A percentile compares a stretch with the other conserved stretches of the same genome.
Evolutionary conservation across 2,888 invertebrate genomes (phyloP).

Genomic region (Tenthredo mesomela): DNA sequence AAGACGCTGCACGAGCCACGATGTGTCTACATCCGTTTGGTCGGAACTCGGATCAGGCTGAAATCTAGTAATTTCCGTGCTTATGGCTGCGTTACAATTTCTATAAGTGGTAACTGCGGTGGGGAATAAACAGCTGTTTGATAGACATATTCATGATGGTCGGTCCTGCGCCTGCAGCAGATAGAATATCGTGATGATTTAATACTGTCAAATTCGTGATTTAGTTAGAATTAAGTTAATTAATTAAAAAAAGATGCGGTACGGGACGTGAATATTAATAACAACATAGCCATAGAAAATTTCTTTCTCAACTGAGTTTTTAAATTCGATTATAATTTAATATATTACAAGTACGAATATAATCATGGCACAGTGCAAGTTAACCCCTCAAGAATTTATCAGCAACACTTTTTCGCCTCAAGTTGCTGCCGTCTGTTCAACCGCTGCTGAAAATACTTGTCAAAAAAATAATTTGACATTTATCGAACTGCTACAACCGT

Average conservation of each 20-base stretch:
- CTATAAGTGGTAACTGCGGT: neutral
- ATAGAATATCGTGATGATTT: conserved; percentile 26
- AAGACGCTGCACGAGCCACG: neutral
- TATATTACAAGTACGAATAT: neutral
- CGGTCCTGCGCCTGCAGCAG: conserved; percentile 29
- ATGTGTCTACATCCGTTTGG: conserved; percentile 25
- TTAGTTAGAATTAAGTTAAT: conserved; percentile 45
- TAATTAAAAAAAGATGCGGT: conserved; percentile 9
- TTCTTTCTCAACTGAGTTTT: neutral
- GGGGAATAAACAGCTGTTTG: conserved; percentile 48
- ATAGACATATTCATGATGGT: conserved; percentile 43
- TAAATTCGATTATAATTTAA: neutral
- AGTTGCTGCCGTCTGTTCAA: conserved; percentile 91
- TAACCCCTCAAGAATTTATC: conserved; percentile 91
- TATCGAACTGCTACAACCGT: conserved; percentile 94
- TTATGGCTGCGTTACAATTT: conserved; percentile 28
- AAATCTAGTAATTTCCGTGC: neutral
- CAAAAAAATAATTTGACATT: conserved; percentile 95
- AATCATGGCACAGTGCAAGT: conserved; percentile 82
- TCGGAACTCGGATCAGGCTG: neutral
- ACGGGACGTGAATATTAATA: neutral
- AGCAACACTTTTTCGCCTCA: conserved; percentile 94
- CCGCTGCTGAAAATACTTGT: conserved; percentile 90
- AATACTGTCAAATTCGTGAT: conserved; percentile 44
- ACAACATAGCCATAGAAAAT: neutral